Conservation (phyloP, 2,797 vertebrate species). For the Takifugu ocellatus region DNA sequence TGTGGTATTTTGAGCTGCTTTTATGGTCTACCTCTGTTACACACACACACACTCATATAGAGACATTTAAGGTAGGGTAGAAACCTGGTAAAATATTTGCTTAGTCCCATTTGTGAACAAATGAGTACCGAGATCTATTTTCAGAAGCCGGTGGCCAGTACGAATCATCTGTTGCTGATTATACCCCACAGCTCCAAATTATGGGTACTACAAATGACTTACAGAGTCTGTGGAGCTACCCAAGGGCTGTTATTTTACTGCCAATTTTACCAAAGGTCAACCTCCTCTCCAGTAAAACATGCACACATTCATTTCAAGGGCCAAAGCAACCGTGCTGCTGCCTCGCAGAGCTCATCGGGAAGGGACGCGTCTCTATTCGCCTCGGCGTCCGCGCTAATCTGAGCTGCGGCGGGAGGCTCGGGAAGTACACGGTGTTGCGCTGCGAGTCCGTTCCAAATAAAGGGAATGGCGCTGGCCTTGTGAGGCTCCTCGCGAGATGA, state of each 20-base stretch:
- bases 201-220: conserved; percentile 84
- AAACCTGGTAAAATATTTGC: conserved; percentile 80
- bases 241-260: conserved; percentile 81
- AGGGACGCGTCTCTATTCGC: conserved; percentile 28
- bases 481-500: conserved; percentile 62
- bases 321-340: conserved; percentile 47
- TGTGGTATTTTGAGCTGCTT: conserved; percentile 74
- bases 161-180: conserved; percentile 85
- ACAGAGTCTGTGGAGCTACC: conserved; percentile 78
- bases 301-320: conserved; percentile 68
- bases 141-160: conserved; percentile 78
- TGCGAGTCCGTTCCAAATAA: conserved; percentile 36
- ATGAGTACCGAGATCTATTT: conserved; percentile 79
- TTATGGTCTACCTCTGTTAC: conserved; percentile 74
- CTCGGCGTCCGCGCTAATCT: conserved; percentile 4
- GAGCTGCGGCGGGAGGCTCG: not conserved
- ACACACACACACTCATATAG: conserved; percentile 73
- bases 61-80: conserved; percentile 78
- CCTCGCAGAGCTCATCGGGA: conserved; percentile 49
- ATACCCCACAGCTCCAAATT: conserved; percentile 81
- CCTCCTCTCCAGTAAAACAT: conserved; percentile 75
- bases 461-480: conserved; percentile 60
- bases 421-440: not conserved
- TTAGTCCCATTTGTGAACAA: conserved; percentile 78
- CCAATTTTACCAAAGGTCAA: conserved; percentile 83